Base-by-base conservation (phyloP, 2,797 vertebrate species). In the Danio jaintianensis region DNA sequence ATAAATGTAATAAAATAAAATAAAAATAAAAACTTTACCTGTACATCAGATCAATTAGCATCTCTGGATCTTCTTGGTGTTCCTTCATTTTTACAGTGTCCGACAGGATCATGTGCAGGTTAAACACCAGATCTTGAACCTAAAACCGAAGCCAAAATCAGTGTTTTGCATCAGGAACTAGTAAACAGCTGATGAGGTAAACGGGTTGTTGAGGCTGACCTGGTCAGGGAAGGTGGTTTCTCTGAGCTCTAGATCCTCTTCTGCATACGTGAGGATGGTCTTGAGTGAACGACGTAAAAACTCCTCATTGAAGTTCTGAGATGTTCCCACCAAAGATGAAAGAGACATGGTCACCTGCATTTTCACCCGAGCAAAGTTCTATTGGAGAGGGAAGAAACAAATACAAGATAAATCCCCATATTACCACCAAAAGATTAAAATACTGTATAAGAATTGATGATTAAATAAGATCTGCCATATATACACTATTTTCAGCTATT, bases 61-160 rank as follows among this genome's bases (percentile, higher is more conserved):
- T 99, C 90, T 99, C 98, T 36, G 98, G 98, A 86, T 99, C 98
- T 88, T 99, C 97, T 83, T 99, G 97, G 84, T 99, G 97, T 80
- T 99, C 97, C 90, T 99, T 99, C 98, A 99, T 99, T 91, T 98
- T 99, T 58, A 99, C 98, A 0, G 98, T 99, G 90, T 99, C 98
- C 0, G 97, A 98, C 12, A 99, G 94, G 90, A 99, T 99, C 97
- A 99, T 99, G 82, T 99, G 98, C 75, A 99, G 94, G 88, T 99
- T 99, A 88, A 99, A 99, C 53, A 99, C 98, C 38, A 99, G 93
- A 91, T 99, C 98, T 85, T 99, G 97, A 59, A 99, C 98, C 98
- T 99, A 86, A 62, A 89, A 88, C 40, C 45, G 82, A 16, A 62
- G 16, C 4, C 38, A 66, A 36, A 55, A 87, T 86, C 18, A 88